Conservation (phyloP, 30 jellyfish, hydroid and myxozoan genomes). For the Sanderia malayensis region DNA sequence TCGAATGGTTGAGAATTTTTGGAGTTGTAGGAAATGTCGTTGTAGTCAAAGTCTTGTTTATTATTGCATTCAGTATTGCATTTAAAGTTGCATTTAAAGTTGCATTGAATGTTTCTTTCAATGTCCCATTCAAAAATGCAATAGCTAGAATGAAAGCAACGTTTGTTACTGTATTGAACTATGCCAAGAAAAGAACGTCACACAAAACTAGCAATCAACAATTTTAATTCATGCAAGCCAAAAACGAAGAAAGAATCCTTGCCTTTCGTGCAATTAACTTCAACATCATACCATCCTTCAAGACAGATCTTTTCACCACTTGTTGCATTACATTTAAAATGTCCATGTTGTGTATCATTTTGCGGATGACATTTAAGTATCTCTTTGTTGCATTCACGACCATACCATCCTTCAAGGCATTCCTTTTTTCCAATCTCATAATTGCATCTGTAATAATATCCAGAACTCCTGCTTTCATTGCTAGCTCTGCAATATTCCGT, state of each 20-base stretch:
- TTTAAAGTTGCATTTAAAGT: background rate
- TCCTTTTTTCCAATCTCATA: slow-evolving; percentile 33
- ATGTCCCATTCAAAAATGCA: no score
- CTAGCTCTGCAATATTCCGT: slow-evolving; percentile 54
- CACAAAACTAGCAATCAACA: background rate
- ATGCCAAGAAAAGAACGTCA: background rate
- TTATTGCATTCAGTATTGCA: background rate
- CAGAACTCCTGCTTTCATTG: slow-evolving; percentile 42
- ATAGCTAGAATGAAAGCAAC: background rate
- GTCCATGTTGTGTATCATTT: slow-evolving; percentile 60
- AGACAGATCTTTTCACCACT: slow-evolving; percentile 55
- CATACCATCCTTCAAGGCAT: slow-evolving; percentile 64
- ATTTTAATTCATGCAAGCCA: background rate
- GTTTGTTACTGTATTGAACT: background rate
- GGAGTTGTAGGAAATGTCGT: no score
- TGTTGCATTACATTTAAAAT: slow-evolving; percentile 39
- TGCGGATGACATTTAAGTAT: slow-evolving; percentile 38
- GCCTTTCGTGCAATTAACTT: slow-evolving; percentile 61
- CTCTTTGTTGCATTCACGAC: slow-evolving; percentile 13
- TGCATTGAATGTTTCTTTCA: no score
- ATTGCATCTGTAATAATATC: slow-evolving; percentile 63
- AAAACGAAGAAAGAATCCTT: background rate
- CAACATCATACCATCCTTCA: slow-evolving; percentile 59
- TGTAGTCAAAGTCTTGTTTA: no score
- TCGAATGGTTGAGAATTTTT: no score